Base-by-base conservation (phyloP, 2,888 invertebrate species). In the Tipula confusa region DNA sequence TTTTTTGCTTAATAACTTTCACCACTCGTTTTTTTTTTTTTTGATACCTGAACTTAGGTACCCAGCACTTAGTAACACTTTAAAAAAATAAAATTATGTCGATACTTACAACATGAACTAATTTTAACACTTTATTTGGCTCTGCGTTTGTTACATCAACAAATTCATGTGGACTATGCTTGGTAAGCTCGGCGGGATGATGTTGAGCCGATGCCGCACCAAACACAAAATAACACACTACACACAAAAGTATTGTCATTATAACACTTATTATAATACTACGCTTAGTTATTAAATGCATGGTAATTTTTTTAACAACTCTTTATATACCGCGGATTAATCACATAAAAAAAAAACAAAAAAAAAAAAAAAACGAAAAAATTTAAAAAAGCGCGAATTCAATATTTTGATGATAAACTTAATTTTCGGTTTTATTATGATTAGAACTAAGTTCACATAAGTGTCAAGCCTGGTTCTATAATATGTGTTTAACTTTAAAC, bases 21-120 rank as follows among this genome's bases (percentile, higher is more conserved):
- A 79, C 29, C n/a, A n/a, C n/a, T n/a, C n/a, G n/a, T n/a, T n/a
- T n/a, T n/a, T n/a, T n/a, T n/a, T n/a, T 9, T 36, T 43, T 43
- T 43, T n/a, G 29, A 1, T 80, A 15, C 29, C 80, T 79, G 31
- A 29, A 15, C 9, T 28, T 29, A 29, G 13, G 24, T 18, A 24
- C 64, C 2, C n/a, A 80, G 13, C 80, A 80, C 29, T 79, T 11
- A 29, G n/a, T n/a, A 31, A 29, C 5, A 15, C n/a, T 79, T 79
- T 29, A 28, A 1, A 64, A 15, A 64, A 80, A 80, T 31, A 3
- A 29, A 80, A 80, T n/a, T 29, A 13, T n/a, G n/a, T n/a, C n/a
- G n/a, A n/a, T 80, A 80, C 80, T 80, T 80, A 80, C 80, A 29
- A 80, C 80, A 80, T 80, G 80, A 29, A 80, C 29, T 29, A 80